These are phyloP conservation scores for Myotis planiceps DNA, from an alignment of 2,797 vertebrate species.

Conservation along the genomic window DNA sequence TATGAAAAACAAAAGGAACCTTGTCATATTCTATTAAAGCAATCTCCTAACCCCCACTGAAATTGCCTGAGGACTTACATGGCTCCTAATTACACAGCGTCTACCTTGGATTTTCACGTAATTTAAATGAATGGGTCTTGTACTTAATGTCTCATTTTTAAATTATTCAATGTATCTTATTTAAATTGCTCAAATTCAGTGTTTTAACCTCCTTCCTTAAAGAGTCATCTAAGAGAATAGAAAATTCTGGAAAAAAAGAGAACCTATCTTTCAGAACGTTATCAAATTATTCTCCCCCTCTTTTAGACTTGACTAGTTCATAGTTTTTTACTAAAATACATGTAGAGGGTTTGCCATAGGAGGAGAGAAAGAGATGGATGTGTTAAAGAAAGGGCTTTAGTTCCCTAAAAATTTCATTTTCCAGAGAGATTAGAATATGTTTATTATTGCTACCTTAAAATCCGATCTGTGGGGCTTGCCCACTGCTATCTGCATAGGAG, in stretches of 20 bases:
- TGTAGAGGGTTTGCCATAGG: neutral
- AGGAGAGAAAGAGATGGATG: neutral
- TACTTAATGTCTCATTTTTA: constrained; percentile 67
- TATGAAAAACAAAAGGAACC: constrained; percentile 78
- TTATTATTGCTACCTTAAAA: constrained; percentile 15
- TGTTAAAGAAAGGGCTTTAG: neutral
- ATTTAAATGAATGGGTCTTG: constrained; percentile 81
- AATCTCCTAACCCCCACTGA: constrained; percentile 65
- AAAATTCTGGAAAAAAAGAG: constrained; percentile 38
- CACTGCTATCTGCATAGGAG: neutral
- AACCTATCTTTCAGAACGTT: constrained; percentile 38
- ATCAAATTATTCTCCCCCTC: constrained; percentile 38
- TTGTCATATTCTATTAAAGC: constrained; percentile 79
- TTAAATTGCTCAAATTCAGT: constrained; percentile 75
- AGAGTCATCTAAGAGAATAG: constrained; percentile 55
- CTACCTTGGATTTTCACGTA: constrained; percentile 74
- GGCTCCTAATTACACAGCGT: constrained; percentile 70
- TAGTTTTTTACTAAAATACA: constrained; percentile 55
- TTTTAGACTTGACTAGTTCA: neutral
- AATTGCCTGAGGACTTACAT: constrained; percentile 69
- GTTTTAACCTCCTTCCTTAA: constrained; percentile 73
- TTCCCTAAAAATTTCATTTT: constrained; percentile 3
- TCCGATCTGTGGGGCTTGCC: neutral
- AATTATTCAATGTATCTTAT: constrained; percentile 73
- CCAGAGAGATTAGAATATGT: constrained; percentile 17